Evolutionary conservation across 2,113 vertebrate genomes (phyloP).

Genomic region (Datnioides undecimradiatus): DNA sequence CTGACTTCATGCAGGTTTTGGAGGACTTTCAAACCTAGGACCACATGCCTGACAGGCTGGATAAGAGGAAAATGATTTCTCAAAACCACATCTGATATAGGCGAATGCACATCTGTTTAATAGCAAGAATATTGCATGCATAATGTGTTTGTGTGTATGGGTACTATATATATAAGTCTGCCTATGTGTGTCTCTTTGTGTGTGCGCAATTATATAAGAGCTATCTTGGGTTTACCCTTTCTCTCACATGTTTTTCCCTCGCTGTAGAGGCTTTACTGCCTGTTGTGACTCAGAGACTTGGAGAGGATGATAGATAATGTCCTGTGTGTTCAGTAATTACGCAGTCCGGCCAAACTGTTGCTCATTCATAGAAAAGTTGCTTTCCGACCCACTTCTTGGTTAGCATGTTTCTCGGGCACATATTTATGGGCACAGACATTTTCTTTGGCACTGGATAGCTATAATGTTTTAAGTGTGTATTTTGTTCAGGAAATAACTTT

Average conservation of each 20-base stretch:
- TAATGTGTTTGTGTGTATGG: slow-evolving; percentile 29
- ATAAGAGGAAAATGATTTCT: slow-evolving; percentile 57
- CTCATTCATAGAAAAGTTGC: slow-evolving; percentile 73
- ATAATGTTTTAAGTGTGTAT: slow-evolving; percentile 57
- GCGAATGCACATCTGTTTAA: slow-evolving; percentile 59
- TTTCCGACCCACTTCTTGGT: slow-evolving; percentile 58
- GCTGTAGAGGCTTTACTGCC: slow-evolving; percentile 22
- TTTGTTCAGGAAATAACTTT: slow-evolving; percentile 61
- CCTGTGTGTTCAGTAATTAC: slow-evolving; percentile 56
- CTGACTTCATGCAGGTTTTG: slow-evolving; percentile 48
- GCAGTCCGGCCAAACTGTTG: slow-evolving; percentile 46
- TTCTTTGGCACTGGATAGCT: slow-evolving; percentile 65
- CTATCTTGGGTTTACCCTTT: slow-evolving; percentile 25
- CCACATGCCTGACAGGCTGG: slow-evolving; percentile 47
- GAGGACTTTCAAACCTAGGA: slow-evolving; percentile 43
- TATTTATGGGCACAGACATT: slow-evolving; percentile 70
- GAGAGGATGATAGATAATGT: slow-evolving; percentile 51
- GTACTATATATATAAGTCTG: slow-evolving; percentile 7
- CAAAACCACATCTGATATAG: slow-evolving; percentile 62
- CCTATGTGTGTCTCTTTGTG: not conserved
- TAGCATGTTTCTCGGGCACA: slow-evolving; percentile 43
- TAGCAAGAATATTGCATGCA: slow-evolving; percentile 22
- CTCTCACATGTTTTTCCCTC: slow-evolving; percentile 26
- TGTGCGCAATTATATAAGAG: slow-evolving; percentile 17
- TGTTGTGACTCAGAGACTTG: slow-evolving; percentile 63